Percentiles rank a stretch among this genome's conserved stretches.
Evolutionary conservation across 2,113 vertebrate species (phyloP).

Genomic region (Todiramphus chloris): DNA sequence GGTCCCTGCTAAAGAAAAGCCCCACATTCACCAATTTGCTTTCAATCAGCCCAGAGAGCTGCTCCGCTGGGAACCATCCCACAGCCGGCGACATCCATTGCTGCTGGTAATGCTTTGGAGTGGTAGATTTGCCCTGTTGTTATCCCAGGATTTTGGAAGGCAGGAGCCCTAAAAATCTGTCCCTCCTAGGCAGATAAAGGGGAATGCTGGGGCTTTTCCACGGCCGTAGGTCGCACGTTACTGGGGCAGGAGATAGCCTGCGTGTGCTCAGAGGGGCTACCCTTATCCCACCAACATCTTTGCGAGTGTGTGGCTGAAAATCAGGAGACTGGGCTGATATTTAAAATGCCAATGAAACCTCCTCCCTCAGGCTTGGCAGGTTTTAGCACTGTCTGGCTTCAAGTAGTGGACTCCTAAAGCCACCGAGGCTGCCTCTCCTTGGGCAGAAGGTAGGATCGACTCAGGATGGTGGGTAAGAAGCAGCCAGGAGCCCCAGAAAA

Average conservation of each 20-base stretch:
- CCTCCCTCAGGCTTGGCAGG: background rate
- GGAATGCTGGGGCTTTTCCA: background rate
- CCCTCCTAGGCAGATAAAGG: background rate
- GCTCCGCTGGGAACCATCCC: background rate
- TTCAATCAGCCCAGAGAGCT: background rate
- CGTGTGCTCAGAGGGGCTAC: background rate
- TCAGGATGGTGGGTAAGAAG: background rate
- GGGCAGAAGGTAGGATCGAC: background rate
- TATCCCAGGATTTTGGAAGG: background rate
- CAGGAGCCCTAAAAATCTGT: background rate
- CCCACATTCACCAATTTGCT: background rate
- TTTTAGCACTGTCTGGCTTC: background rate
- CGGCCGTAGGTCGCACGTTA: rapidly evolving
- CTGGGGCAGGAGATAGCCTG: background rate
- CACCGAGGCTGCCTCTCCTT: background rate
- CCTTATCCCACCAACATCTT: background rate
- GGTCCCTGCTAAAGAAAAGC: background rate
- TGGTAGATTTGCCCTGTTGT: background rate
- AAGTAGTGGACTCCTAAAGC: background rate
- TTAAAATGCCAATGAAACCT: background rate
- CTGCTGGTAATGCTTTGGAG: no score
- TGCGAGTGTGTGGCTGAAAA: background rate
- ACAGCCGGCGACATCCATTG: rapidly evolving
- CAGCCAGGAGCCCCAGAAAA: background rate
- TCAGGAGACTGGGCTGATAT: background rate